Conservation (phyloP, 2,888 invertebrate species). For the Adelognathus sp. region DNA sequence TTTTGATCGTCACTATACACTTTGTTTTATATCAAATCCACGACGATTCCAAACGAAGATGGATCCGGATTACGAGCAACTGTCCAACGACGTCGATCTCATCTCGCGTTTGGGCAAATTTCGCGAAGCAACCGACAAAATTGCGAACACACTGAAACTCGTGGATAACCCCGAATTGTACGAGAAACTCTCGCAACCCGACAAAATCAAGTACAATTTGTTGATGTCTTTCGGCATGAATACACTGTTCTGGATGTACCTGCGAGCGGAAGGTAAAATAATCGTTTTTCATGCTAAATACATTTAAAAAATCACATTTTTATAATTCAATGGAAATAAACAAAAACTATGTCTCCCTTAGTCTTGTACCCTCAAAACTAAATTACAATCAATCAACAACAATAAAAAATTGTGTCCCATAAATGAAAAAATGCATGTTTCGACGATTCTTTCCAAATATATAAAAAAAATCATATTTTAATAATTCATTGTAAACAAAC, state of each 20-base stretch:
- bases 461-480: too few species aligned
- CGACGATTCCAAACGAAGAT: conserved; percentile 51
- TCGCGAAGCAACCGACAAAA: conserved; percentile 66
- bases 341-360: too few species aligned
- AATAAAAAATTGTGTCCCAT: too few species aligned
- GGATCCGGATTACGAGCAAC: conserved; percentile 73
- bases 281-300: too few species aligned
- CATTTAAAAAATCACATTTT: too few species aligned
- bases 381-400: too few species aligned
- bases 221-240: conserved; percentile 77
- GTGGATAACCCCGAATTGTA: conserved; percentile 71
- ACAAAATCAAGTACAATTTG: conserved; percentile 77
- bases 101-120: conserved; percentile 71
- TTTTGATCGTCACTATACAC: not conserved
- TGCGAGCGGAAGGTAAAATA: conserved; percentile 77
- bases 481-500: too few species aligned
- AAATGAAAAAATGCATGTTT: too few species aligned
- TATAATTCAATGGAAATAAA: too few species aligned
- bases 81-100: conserved; percentile 71
- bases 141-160: conserved; percentile 70
- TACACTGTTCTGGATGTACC: conserved; percentile 79
- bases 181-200: conserved; percentile 72
- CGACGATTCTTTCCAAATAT: too few species aligned
- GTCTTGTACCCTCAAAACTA: too few species aligned
- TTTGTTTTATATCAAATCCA: not conserved